These are phyloP conservation scores for Calliopum simillimum DNA, from an alignment of 2,888 invertebrate species.

Conservation along the genomic window DNA sequence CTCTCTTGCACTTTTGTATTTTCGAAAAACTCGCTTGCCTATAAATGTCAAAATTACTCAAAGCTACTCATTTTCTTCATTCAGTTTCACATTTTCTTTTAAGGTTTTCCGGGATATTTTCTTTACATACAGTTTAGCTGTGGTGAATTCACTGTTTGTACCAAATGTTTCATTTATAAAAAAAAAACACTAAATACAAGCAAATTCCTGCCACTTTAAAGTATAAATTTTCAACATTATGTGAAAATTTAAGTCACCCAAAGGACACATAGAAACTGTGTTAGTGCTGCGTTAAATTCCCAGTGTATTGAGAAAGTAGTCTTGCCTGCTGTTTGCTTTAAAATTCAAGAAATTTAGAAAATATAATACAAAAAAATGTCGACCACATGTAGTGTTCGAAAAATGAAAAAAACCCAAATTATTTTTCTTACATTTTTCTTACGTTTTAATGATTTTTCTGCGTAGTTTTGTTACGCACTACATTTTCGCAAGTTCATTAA, in stretches of 20 bases:
- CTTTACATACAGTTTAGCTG: background rate
- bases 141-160: background rate
- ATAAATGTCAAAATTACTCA: no score
- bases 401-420: background rate
- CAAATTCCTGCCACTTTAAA: no score
- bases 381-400: no score
- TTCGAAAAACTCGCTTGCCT: no score
- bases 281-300: background rate
- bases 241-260: constrained; percentile 28
- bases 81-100: no score
- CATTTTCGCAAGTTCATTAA: background rate
- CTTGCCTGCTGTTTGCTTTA: background rate
- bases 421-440: background rate
- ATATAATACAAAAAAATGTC: no score
- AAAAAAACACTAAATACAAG: no score
- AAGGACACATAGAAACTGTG: constrained; percentile 11
- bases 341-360: background rate
- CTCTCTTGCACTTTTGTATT: no score
- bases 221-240: background rate
- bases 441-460: constrained; percentile 15
- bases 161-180: background rate
- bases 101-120: no score
- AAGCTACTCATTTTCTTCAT: no score
- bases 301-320: background rate
- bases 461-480: constrained; percentile 11